Base-by-base conservation (phyloP, 1,140 invertebrate genomes). In the Paraescarpia echinospica region DNA sequence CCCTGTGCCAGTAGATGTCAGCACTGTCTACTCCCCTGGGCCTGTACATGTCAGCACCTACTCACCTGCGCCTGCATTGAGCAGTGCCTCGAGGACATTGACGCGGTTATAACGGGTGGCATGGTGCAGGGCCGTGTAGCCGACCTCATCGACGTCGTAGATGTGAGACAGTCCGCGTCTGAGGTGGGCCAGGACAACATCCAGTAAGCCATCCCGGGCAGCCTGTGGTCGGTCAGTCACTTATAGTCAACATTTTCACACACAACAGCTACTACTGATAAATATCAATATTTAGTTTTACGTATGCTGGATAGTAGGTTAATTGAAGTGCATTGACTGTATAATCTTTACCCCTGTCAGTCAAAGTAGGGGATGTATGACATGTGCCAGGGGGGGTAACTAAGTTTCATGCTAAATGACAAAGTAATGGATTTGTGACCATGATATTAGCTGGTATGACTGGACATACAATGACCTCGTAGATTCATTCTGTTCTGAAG, bases 91-190 rank as follows among this genome's bases (percentile, higher is more conserved):
- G 35, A 93, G 34, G 1, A 92, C 93, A 33, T 91, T 89, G n/a
- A 93, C 48, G 33, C 48, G 35, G 51, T 93, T 93, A 92, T 93
- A 93, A 18, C 93, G 34, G 34, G 93, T 89, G 31, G 93, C 93
- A 77, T 93, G 92, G 48, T 93, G 93, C 4, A 93, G 89, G 33
- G 93, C 93, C 4, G 93, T 93, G 48, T 88, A 93, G 5, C 93
- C 93, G 9, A 92, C 93, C 88, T 93, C 93, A 77, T 93, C 93
- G 4, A 90, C 91, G 91, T 93, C 93, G 33, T 92, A 77, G 59
- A 93, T 93, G 33, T 41, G 51, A 14, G 59, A 77, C 27, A 77
- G 27, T 77, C 59, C 59, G 8, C 8, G 9, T 22, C 59, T 12
- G 2, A 77, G 59, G 34, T 89, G 34, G 41, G 59, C 41, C 31